phyloP scores from a whole-genome alignment of 2,113 vertebrate genomes.

The Heterochromis multidens region DNA sequence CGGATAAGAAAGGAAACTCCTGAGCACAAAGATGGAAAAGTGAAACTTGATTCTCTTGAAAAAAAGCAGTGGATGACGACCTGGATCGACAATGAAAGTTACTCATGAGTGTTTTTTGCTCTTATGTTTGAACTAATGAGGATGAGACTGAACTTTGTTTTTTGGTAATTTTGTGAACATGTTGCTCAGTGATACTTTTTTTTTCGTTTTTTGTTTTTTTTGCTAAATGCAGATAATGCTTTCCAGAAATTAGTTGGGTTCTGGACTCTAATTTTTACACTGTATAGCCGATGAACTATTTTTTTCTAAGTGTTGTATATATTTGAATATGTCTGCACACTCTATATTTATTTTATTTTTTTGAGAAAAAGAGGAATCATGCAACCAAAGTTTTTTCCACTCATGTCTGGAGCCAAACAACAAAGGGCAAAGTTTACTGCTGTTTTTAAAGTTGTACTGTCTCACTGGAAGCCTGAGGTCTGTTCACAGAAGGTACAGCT shows the following conservation, averaged over 20 bases:
- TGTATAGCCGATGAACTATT: constrained; percentile 70
- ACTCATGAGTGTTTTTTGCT: constrained; percentile 72
- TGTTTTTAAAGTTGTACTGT: constrained; percentile 4
- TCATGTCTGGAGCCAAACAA: neutral
- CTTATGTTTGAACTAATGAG: neutral
- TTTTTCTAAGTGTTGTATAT: constrained; percentile 84
- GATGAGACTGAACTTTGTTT: neutral
- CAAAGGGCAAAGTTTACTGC: constrained; percentile 1
- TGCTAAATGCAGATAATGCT: neutral
- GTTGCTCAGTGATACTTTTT: neutral
- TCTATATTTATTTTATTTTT: constrained; percentile 84
- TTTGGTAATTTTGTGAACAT: neutral
- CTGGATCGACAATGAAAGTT: constrained; percentile 92
- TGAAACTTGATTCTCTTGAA: constrained; percentile 74
- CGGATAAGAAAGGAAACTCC: constrained; percentile 88
- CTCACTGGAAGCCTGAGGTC: neutral
- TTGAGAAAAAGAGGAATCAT: constrained; percentile 69
- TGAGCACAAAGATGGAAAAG: constrained; percentile 79
- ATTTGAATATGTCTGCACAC: constrained; percentile 65
- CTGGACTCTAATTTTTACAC: constrained; percentile 15
- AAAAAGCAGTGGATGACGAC: constrained; percentile 94
- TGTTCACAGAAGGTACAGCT: constrained; percentile 34
- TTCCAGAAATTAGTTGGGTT: neutral
- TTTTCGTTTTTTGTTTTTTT: neutral
- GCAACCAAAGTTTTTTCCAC: constrained; percentile 75